These are phyloP conservation scores for Plebejus anna DNA, from an alignment of 2,888 invertebrate species.

Conservation along the genomic window DNA sequence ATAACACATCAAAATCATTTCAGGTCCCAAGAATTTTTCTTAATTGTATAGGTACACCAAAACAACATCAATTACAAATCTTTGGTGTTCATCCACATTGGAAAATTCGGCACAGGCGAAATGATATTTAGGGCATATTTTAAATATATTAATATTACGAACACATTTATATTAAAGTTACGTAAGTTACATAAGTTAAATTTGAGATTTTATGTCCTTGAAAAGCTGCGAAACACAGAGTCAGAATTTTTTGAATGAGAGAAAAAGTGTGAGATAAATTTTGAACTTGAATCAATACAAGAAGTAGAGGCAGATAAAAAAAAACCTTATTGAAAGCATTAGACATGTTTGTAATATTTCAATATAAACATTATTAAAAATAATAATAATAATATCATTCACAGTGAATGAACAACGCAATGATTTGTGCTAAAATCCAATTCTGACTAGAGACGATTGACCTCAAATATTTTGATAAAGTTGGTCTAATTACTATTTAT, in stretches of 20 bases:
- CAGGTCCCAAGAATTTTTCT: slow-evolving; percentile 79
- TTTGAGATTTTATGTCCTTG: slow-evolving; percentile 73
- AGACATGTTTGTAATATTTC: neutral
- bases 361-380: neutral
- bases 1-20: slow-evolving; percentile 73
- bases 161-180: slow-evolving; percentile 70
- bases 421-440: slow-evolving; percentile 60
- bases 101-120: slow-evolving; percentile 69
- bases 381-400: slow-evolving; percentile 28
- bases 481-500: slow-evolving; percentile 38
- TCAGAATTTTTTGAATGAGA: slow-evolving; percentile 47
- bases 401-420: slow-evolving; percentile 42
- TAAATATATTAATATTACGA: slow-evolving; percentile 68
- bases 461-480: slow-evolving; percentile 45
- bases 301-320: slow-evolving; percentile 29
- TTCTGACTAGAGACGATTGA: slow-evolving; percentile 72
- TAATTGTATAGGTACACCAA: slow-evolving; percentile 72
- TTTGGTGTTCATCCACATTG: slow-evolving; percentile 77
- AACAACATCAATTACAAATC: slow-evolving; percentile 73
- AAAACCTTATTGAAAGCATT: slow-evolving; percentile 23
- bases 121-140: slow-evolving; percentile 52
- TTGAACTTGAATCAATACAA: neutral
- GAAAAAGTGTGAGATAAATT: neutral
- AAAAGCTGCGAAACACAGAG: slow-evolving; percentile 74
- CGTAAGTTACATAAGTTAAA: slow-evolving; percentile 66